Evolutionary conservation across 2,888 invertebrate species (phyloP), one percentile per base, ranked within the genome.

Genomic region (Pristionchus japonicus): DNA sequence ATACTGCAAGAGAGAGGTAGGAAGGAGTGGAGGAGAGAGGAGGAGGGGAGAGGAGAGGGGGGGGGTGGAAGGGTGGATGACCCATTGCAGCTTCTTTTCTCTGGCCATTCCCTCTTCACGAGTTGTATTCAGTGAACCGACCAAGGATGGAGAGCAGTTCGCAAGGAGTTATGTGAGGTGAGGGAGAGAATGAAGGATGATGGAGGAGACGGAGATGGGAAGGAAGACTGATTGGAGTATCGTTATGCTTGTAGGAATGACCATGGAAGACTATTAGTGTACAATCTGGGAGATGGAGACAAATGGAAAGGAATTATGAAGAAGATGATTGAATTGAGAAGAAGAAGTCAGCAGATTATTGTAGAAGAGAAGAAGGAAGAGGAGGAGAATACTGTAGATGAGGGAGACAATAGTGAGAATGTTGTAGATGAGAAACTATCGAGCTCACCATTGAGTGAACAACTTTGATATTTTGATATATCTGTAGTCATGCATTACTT

Each of bases 41-140:
- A 31, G 49, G 15, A n/a, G n/a, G n/a, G n/a, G n/a, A n/a, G n/a
- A n/a, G n/a, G n/a, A n/a, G n/a, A n/a, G n/a, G n/a, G n/a, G n/a
- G n/a, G n/a, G n/a, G 31, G 15, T 9, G 17, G 49, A 31, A 23
- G 61, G 23, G 37, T 0, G 17, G n/a, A 61, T 84, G n/a, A 61
- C 23, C n/a, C 27, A 40, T 61, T 86, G 15, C 49, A 86, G 86
- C 15, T 86, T 86, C 86, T 47, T 15, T 20, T 31, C 43, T 3
- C 13, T 47, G 23, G 4, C 40, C 13, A 27, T 86, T 23, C 64
- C 67, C 17, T 3, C 34, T 27, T 64, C 64, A 27, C 67, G 67
- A 6, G 67, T 86, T 47, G 86, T 49, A 37, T 86, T 86, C 67
- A 86, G 86, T 86, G 86, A 86, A 86, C 86, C 86, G 27, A 86